Base-by-base conservation (phyloP, 1,140 invertebrate species). In the Drosophila ogumai region DNA sequence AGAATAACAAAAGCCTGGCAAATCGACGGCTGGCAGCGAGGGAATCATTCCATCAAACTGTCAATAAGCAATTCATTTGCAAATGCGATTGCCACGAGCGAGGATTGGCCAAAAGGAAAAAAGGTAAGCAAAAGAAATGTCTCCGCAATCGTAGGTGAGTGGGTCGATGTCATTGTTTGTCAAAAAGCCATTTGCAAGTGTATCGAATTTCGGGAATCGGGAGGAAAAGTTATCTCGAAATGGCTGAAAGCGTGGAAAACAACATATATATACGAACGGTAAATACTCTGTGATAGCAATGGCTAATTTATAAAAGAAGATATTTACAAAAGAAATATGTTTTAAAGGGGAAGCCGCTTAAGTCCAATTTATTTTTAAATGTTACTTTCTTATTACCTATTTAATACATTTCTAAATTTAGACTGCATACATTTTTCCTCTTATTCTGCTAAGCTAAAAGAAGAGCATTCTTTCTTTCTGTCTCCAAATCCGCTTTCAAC, bases 51-150 rank as follows among this genome's bases (percentile, higher is more conserved):
- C 82, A 90, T 90, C 85, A 90, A 90, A 85, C 85, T 90, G 85
- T 90, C 85, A 90, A 90, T 90, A 90, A 90, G 85, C 85, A 84
- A 85, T 90, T 90, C 85, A 90, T 90, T 90, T 90, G 85, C 85
- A 90, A 90, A 90, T 85, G 85, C 74, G 64, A 74, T 74, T 64
- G 54, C 72, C 76, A 63, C 64, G 7, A 54, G 17, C 75, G 54
- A 64, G 54, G 74, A 66, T 43, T 54, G 47, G 41, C 38, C 49
- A 55, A 44, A 41, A 41, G 22, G 40, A 50, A 82, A 71, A 71
- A 55, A 49, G 47, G 32, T 44, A 66, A 36, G 22, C 75, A 47
- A 63, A 60, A 32, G 69, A 58, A 76, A 38, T 44, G 47, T 57
- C 41, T 55, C 54, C 68, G 44, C 68, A 75, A 56, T 75, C 32